phyloP scores from a whole-genome alignment of 1,140 invertebrate genomes.

The Drosophila funebris region DNA sequence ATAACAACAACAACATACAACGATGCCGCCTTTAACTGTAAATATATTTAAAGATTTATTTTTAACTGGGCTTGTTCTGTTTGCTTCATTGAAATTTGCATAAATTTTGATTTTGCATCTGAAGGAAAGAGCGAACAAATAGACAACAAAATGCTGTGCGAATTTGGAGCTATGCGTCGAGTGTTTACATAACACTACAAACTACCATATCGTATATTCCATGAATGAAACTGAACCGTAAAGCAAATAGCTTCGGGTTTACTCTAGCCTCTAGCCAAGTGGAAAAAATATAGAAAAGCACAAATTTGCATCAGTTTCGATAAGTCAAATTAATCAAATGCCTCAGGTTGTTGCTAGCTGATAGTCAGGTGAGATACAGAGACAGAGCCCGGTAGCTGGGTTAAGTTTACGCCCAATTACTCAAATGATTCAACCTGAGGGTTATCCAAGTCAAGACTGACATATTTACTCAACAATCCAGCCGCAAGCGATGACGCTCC shows the following conservation, averaged over 20 bases:
- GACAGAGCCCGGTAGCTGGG: constrained; percentile 33
- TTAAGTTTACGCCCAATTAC: constrained; percentile 70
- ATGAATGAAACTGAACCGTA: constrained; percentile 73
- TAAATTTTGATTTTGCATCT: constrained; percentile 71
- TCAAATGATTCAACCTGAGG: constrained; percentile 29
- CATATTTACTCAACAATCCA: constrained; percentile 76
- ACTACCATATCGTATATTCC: constrained; percentile 8
- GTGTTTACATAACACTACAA: constrained; percentile 79
- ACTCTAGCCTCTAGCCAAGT: constrained; percentile 29
- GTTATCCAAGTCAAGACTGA: constrained; percentile 52
- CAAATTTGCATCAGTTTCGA: constrained; percentile 72
- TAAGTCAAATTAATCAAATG: constrained; percentile 69
- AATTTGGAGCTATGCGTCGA: constrained; percentile 49
- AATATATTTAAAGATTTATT: constrained; percentile 71
- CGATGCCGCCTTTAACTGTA: constrained; percentile 76
- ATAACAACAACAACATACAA: constrained; percentile 46
- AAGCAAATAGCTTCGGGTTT: constrained; percentile 62
- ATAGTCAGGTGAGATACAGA: neutral
- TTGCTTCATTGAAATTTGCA: constrained; percentile 66
- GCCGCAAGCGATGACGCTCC: constrained; percentile 33
- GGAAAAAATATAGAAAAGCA: neutral
- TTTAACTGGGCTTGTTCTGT: constrained; percentile 37
- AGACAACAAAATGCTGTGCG: constrained; percentile 40
- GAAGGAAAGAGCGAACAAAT: constrained; percentile 11
- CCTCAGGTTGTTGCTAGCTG: constrained; percentile 27